phyloP scores from a whole-genome alignment of 92 coral and sea anemone genomes.

The Phenganax marumi region DNA sequence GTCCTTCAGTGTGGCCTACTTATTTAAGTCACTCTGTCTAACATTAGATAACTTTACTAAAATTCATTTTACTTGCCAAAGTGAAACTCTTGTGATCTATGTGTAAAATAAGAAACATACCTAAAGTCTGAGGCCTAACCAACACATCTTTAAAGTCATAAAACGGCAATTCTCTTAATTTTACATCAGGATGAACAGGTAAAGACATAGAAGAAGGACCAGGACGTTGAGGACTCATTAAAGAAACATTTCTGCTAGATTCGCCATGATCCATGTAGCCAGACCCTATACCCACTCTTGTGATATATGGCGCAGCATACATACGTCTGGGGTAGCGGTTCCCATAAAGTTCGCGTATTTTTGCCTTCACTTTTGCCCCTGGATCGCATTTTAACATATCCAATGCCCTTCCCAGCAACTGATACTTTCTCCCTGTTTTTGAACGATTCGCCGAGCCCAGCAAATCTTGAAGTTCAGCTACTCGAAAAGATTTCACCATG shows the following conservation, averaged over 20 bases:
- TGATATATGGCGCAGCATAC: constrained; percentile 53
- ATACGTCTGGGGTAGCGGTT: constrained; percentile 86
- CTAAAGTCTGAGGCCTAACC: constrained; percentile 92
- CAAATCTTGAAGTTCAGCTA: constrained; percentile 87
- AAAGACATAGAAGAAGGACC: constrained; percentile 37
- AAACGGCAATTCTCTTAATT: constrained; percentile 75
- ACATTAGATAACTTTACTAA: no score
- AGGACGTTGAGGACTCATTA: constrained; percentile 55
- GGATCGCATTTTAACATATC: constrained; percentile 93
- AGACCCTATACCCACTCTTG: background rate
- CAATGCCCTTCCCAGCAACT: constrained; percentile 92
- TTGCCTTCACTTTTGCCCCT: constrained; percentile 71
- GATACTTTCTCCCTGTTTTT: constrained; percentile 94
- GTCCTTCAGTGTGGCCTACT: no score
- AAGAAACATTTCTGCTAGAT: constrained; percentile 52
- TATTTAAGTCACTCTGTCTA: no score
- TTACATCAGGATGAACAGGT: constrained; percentile 94
- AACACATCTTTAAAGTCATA: constrained; percentile 87
- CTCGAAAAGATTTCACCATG: constrained; percentile 97
- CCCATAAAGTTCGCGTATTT: constrained; percentile 82
- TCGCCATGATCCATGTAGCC: background rate
- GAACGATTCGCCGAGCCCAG: constrained; percentile 97
- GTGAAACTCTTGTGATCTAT: no score
- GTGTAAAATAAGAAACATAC: constrained; percentile 48
- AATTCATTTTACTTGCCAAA: no score